Base-by-base conservation (phyloP, 2,797 vertebrate genomes). In the Sebastes hubbsi region DNA sequence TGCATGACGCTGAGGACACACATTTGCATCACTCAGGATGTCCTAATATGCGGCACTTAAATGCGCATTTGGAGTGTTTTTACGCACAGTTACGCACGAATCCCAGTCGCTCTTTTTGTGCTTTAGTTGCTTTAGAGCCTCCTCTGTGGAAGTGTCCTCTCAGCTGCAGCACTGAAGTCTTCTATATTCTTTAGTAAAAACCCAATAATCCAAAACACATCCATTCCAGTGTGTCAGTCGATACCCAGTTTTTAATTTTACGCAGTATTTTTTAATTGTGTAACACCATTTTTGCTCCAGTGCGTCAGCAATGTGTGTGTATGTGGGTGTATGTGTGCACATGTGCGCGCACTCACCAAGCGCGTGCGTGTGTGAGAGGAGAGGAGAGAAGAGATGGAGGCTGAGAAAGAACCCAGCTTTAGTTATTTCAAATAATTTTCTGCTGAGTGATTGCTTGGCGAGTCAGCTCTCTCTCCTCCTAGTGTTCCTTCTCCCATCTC, bases 361-460 rank as follows among this genome's bases (percentile, higher is more conserved):
- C 42, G 49, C 20, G 49, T n/a, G 49, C 16, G 49, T n/a, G 58
- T 84, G 80, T 65, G 34, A 36, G 72, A 32, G 18, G 59, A 61
- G 56, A 78, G 64, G 72, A 38, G 22, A 38, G 36, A 38, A n/a
- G 36, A 38, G 36, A 38, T 38, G 36, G 42, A 72, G 63, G 69
- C 34, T 12, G 56, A 71, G 82, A 80, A 69, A 64, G 78, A 32
- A 38, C 13, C 78, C 46, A 42, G 73, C 63, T 69, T 88, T 82
- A 82, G 87, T 91, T 88, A 88, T 89, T 87, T 88, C 30, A 87
- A 74, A 92, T 91, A 60, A 88, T 94, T 92, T 91, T 91, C 82
- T 89, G 79, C 87, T 90, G 89, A 89, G 87, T 88, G 91, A 87
- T 84, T 82, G 88, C 81, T 76, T 82, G 86, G 77, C 78, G 52